Conservation (phyloP, 2,113 vertebrate genomes). For the Gavia stellata region DNA sequence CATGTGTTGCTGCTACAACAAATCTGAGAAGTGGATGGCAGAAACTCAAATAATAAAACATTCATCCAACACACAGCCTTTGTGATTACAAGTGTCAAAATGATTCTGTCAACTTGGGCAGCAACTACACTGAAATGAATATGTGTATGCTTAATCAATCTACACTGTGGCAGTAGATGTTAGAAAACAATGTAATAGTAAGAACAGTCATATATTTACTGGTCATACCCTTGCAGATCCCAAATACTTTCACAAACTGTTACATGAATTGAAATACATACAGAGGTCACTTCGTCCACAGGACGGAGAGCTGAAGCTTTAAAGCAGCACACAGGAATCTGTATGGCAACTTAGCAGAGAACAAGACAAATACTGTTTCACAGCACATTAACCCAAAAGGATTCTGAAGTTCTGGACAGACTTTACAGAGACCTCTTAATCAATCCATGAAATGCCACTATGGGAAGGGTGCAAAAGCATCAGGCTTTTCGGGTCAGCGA, state of each 20-base stretch:
- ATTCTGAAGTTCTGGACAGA: neutral
- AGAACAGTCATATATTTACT: neutral
- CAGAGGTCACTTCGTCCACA: neutral
- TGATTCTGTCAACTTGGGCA: neutral
- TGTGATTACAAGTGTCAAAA: slow-evolving; percentile 4
- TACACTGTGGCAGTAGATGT: neutral
- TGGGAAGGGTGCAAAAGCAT: neutral
- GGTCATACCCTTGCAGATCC: neutral
- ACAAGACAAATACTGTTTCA: neutral
- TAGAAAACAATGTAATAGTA: neutral
- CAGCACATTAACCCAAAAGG: neutral
- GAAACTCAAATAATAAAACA: slow-evolving; percentile 22
- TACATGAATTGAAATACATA: neutral
- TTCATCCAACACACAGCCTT: neutral
- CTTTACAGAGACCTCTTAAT: neutral
- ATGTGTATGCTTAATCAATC: neutral
- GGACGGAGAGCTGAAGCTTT: neutral
- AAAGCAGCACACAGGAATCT: neutral
- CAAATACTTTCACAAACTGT: neutral
- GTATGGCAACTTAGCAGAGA: neutral
- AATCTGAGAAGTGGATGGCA: neutral
- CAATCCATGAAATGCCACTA: neutral
- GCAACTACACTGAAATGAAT: neutral
- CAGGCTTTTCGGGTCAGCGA: neutral
- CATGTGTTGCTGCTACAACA: slow-evolving; percentile 23